These are phyloP conservation scores for Axis porcinus DNA, from an alignment of 2,113 vertebrate species.

Conservation along the genomic window DNA sequence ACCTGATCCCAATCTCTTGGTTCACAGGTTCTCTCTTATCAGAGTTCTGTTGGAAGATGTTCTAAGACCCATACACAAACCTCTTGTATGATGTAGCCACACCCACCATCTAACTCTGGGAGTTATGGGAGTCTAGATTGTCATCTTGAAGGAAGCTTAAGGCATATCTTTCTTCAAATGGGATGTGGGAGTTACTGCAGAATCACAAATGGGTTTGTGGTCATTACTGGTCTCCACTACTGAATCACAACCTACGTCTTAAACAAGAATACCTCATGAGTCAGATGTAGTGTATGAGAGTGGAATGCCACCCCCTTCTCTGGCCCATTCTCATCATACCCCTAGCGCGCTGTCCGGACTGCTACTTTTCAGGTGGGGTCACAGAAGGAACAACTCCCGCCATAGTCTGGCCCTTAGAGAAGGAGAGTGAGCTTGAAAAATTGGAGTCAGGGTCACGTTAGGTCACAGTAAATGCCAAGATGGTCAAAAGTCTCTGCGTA, in stretches of 20 bases:
- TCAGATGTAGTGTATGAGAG: fast-evolving
- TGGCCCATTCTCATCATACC: background rate
- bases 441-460: background rate
- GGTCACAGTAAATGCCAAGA: background rate
- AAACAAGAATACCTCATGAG: background rate
- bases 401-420: background rate
- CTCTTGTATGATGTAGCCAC: background rate
- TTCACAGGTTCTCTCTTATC: background rate
- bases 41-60: background rate
- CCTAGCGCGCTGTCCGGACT: background rate
- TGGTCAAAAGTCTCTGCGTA: background rate
- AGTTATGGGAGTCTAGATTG: background rate
- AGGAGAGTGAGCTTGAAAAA: background rate
- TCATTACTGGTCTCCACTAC: background rate
- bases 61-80: background rate
- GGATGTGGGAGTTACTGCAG: background rate
- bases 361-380: background rate
- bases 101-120: background rate
- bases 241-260: background rate
- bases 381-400: background rate
- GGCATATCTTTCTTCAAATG: background rate
- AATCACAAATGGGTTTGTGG: background rate
- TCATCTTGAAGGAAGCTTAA: background rate
- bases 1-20: background rate
- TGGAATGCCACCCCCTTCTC: background rate